Conservation (phyloP, 2,797 vertebrate genomes). For the Arnoldichthys spilopterus region DNA sequence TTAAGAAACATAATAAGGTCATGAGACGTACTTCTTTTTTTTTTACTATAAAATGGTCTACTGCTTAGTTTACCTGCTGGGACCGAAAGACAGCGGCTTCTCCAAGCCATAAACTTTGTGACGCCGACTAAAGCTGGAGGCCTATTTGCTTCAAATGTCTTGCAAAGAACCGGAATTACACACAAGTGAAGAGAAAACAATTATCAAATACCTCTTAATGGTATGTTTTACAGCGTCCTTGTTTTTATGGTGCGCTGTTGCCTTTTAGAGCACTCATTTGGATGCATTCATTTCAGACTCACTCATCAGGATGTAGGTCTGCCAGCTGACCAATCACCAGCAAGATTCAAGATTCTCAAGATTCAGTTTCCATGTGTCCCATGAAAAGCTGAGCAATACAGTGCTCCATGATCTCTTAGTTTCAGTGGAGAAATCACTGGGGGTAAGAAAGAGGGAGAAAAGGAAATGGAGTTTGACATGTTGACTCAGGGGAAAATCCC, state of each 20-base stretch:
- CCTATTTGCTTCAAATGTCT: constrained; percentile 22
- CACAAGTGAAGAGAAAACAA: constrained; percentile 34
- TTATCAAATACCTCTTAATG: constrained; percentile 21
- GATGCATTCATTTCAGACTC: not conserved
- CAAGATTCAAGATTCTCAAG: not conserved
- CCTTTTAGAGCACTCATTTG: constrained; percentile 20
- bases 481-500: constrained; percentile 75
- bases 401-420: constrained; percentile 12
- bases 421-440: constrained; percentile 53
- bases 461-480: constrained; percentile 77
- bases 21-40: not conserved
- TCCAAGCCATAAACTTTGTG: constrained; percentile 25
- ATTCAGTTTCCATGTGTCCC: constrained; percentile 2
- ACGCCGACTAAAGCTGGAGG: not conserved
- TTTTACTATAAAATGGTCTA: constrained; percentile 37
- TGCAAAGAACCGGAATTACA: constrained; percentile 36
- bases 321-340: constrained; percentile 1
- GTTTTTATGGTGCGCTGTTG: constrained; percentile 26
- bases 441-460: constrained; percentile 62
- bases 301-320: not conserved
- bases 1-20: not conserved
- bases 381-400: constrained; percentile 2
- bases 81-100: constrained; percentile 19
- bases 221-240: constrained; percentile 22
- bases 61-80: constrained; percentile 38